phyloP scores from a whole-genome alignment of 2,888 invertebrate species.

The Lasioglossum leucozonium region DNA sequence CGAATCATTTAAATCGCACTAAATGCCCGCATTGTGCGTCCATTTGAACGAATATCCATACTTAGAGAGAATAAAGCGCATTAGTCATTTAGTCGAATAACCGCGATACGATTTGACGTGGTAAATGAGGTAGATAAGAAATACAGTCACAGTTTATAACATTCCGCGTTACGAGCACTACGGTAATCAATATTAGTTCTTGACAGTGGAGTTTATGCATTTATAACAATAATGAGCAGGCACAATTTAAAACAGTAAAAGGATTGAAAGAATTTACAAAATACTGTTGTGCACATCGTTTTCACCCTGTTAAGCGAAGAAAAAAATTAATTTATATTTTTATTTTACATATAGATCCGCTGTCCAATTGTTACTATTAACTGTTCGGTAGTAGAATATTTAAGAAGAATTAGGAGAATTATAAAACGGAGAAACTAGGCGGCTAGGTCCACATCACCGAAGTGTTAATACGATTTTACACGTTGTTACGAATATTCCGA shows the following conservation, averaged over 20 bases:
- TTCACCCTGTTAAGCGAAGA: too few species aligned
- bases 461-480: neutral
- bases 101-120: neutral
- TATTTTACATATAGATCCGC: too few species aligned
- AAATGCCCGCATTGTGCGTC: too few species aligned
- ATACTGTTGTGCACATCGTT: too few species aligned
- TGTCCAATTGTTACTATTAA: constrained; percentile 15
- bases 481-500: neutral
- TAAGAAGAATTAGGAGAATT: neutral
- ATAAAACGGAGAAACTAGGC: neutral
- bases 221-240: too few species aligned
- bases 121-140: neutral
- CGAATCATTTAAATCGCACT: neutral
- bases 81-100: constrained; percentile 10
- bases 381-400: neutral
- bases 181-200: neutral
- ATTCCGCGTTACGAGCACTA: neutral
- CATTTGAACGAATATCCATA: neutral
- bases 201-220: too few species aligned
- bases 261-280: too few species aligned
- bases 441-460: neutral
- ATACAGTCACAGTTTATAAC: neutral
- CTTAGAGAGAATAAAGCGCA: too few species aligned
- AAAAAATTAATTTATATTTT: too few species aligned
- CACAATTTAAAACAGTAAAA: too few species aligned